Base-by-base conservation (phyloP, 1,140 invertebrate genomes). In the Bradysia coprophila region DNA sequence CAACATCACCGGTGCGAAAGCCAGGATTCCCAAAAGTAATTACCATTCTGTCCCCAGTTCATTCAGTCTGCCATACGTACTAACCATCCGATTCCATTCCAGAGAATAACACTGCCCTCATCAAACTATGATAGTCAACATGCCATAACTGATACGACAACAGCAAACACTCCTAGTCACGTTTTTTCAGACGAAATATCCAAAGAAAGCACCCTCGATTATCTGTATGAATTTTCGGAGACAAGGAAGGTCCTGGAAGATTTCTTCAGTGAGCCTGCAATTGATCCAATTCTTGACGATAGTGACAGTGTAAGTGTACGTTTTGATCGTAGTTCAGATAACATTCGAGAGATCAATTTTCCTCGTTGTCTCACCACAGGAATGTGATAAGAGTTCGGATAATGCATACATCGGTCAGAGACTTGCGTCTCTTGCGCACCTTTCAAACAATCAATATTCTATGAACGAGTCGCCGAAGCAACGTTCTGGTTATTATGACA, bases 191-290 rank as follows among this genome's bases (percentile, higher is more conserved):
- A n/a, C n/a, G n/a, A 28, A 28, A 8, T 28, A 13, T 8, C 24
- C 24, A 28, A 6, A 6, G 24, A 28, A 10, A 61, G 68, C 18
- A 76, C 81, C 3, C 86, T 85, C 56, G 81, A 88, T 65, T 88
- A 87, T 62, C 60, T 88, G 28, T 90, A 89, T 59, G 85, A 89
- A 56, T 89, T 89, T 61, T 89, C 84, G 1, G 85, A 91, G 60
- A 91, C 86, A 11, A 67, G 84, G 39, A 89, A 89, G 67, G 86
- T 90, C 22, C 63, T 91, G 13, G 85, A 90, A 56, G 86, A 91
- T 65, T 90, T 91, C 63, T 91, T 89, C 62, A 83, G 84, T 59
- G 82, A 81, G 54, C 78, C 78, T 3, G 64, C 71, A 45, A 62
- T 67, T 21, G 65, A 68, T 21, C 6, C 13, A 28, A 28, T n/a